Evolutionary conservation across 2,888 invertebrate species (phyloP), one percentile per base, ranked within the genome.

Genomic region (Phragmatobia fuliginosa): DNA sequence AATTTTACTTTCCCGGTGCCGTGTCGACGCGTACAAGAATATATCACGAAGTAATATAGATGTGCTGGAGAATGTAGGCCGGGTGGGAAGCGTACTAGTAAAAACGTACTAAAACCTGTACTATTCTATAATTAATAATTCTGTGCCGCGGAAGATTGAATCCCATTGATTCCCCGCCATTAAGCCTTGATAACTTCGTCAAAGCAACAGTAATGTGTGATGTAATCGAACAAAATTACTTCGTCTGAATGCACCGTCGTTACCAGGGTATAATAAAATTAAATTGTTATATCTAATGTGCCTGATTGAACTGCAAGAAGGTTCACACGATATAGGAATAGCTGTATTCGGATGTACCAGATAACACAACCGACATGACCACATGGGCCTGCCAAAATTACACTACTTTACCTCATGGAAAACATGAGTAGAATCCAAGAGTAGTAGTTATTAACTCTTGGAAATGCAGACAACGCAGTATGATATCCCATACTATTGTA

Each of bases 51-150:
- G 18, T 28, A 56, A 56, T 14, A 28, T 45, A 36, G n/a, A 7
- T 18, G 25, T 58, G 28, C 60, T 33, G 28, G 45, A 38, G 28
- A 36, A 80, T 68, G 66, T 78, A 67, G 83, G 75, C 62, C 79
- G 71, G 67, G 25, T 69, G 65, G 75, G 75, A 82, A 82, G 56
- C 25, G 21, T 21, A n/a, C 76, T 67, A 63, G 60, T 82, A 78
- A 82, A 78, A 80, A 73, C 63, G 65, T 62, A 65, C 45, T 74
- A 75, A 80, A 79, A 63, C 45, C 49, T 67, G 63, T 70, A 61
- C 67, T 68, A 72, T 75, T n/a, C n/a, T n/a, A n/a, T n/a, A n/a
- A 68, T 61, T 75, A 68, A 75, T 76, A 76, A 71, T 71, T 75
- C 61, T 66, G 66, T 56, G 28, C 25, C 38, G 68, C 16, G n/a